Percentiles rank a stretch among this genome's conserved stretches.
These are phyloP conservation scores for Amblyopsis hoosieri DNA, from an alignment of 2,797 vertebrate genomes.

Conservation along the genomic window DNA sequence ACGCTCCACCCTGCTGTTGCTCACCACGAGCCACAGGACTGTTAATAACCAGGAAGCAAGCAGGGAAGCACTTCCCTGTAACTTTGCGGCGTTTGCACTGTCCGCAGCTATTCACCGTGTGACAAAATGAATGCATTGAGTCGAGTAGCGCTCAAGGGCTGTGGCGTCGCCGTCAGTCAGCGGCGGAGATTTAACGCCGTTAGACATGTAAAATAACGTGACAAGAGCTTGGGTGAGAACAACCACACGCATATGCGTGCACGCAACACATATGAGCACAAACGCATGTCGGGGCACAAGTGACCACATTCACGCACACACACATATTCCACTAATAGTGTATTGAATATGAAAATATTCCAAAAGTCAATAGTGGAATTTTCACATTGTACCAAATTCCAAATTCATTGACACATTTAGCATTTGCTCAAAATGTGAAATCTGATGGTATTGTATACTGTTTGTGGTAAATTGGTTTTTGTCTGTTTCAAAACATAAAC, in stretches of 20 bases:
- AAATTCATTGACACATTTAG: too few relatives aligned
- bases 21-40: constrained; percentile 13
- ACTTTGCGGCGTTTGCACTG: constrained; percentile 24
- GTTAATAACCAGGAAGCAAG: constrained; percentile 16
- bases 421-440: too few relatives aligned
- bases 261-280: neutral
- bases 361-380: too few relatives aligned
- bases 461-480: too few relatives aligned
- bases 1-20: constrained; percentile 5
- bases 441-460: too few relatives aligned
- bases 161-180: constrained; percentile 21
- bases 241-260: neutral
- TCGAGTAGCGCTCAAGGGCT: constrained; percentile 17
- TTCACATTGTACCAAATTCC: too few relatives aligned
- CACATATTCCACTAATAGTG: too few relatives aligned
- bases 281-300: constrained; percentile 1
- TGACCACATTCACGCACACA: neutral
- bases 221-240: neutral
- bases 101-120: constrained; percentile 30
- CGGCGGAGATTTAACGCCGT: constrained; percentile 30
- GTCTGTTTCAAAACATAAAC: too few relatives aligned
- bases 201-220: constrained; percentile 36
- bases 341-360: too few relatives aligned
- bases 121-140: constrained; percentile 41
- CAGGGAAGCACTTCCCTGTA: constrained; percentile 25